A percentile compares a stretch with the other conserved stretches of the same genome.
Conservation (phyloP, 2,113 vertebrate genomes). For the Antennarius striatus region DNA sequence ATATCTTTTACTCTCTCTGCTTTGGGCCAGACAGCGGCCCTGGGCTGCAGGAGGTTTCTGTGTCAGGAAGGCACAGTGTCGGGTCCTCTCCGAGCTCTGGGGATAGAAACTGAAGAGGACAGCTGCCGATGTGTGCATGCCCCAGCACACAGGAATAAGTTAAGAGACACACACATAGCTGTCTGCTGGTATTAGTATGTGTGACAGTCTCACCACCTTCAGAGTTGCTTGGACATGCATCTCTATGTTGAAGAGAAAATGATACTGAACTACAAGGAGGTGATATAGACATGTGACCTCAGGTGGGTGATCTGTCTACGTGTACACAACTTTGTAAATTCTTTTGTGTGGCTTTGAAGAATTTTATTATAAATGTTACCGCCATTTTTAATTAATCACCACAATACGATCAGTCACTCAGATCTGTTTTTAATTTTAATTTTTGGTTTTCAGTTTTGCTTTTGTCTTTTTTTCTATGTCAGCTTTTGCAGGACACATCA, state of each 20-base stretch:
- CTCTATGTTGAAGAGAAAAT: constrained; percentile 45
- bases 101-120: constrained; percentile 68
- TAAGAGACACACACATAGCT: constrained; percentile 67
- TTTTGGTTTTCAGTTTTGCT: too few species aligned
- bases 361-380: too few species aligned
- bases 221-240: constrained; percentile 46
- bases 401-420: too few species aligned
- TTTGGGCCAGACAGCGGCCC: constrained; percentile 18
- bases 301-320: neutral
- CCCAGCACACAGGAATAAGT: constrained; percentile 66
- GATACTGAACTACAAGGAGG: constrained; percentile 49
- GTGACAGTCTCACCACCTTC: constrained; percentile 66
- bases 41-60: constrained; percentile 44
- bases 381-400: too few species aligned
- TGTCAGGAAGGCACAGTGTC: constrained; percentile 63
- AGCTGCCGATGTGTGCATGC: constrained; percentile 72
- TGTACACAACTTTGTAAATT: neutral
- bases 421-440: too few species aligned
- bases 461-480: too few species aligned
- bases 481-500: too few species aligned
- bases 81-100: constrained; percentile 56
- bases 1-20: constrained; percentile 27
- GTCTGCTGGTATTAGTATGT: constrained; percentile 71
- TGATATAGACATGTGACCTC: constrained; percentile 7
- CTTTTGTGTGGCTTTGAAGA: too few species aligned